Percentiles rank a stretch among this genome's conserved stretches.
Conservation (phyloP, 1,140 invertebrate species). For the Teleogryllus occipitalis region DNA sequence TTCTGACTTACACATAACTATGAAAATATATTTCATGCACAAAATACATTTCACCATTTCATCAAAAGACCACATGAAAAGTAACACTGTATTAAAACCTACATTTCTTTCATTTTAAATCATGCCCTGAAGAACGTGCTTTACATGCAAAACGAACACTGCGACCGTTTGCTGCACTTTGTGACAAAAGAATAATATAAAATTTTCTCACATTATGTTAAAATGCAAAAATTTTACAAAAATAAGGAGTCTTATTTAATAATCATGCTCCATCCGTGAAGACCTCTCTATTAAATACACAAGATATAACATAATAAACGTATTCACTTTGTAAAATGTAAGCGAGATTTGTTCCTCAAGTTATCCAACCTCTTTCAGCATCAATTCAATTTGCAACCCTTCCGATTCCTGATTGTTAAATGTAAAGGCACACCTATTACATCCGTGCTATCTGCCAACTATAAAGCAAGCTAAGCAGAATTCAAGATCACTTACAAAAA, state of each 20-base stretch:
- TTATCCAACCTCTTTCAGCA: no score
- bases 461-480: background rate
- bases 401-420: background rate
- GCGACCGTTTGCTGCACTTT: background rate
- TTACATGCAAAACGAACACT: background rate
- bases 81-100: slow-evolving; percentile 26
- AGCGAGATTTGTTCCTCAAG: no score
- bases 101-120: background rate
- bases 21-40: no score
- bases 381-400: no score
- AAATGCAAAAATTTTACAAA: background rate
- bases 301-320: background rate
- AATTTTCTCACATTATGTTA: background rate
- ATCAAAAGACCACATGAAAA: slow-evolving; percentile 19
- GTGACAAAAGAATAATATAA: background rate
- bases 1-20: no score
- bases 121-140: background rate
- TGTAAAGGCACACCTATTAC: background rate
- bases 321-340: no score
- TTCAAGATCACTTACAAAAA: background rate
- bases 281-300: background rate
- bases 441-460: background rate
- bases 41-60: slow-evolving; percentile 17
- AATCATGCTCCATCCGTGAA: background rate
- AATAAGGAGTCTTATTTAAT: background rate